Evolutionary conservation across 35 echinoderm and acorn worm genomes (phyloP).

Genomic region (Heliocidaris erythrogramma): DNA sequence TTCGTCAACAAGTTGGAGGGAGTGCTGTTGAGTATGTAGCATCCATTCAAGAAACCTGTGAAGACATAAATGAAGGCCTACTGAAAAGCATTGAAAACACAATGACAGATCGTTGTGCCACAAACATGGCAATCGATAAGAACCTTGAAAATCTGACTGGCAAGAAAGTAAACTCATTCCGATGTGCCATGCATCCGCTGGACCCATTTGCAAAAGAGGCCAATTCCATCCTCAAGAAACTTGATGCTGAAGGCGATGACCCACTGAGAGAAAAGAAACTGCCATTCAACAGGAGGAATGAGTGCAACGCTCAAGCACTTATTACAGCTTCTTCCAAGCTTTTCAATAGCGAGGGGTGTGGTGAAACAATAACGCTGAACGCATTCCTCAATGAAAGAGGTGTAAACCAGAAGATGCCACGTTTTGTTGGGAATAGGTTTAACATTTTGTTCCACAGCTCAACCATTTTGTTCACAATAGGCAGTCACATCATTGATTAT

Average conservation of each 20-base stretch:
- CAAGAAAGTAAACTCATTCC: slow-evolving; percentile 39
- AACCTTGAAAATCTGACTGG: slow-evolving; percentile 21
- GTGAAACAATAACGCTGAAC: background rate
- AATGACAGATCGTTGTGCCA: slow-evolving; percentile 42
- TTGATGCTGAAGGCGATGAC: background rate
- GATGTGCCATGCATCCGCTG: slow-evolving; percentile 49
- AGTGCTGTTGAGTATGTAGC: slow-evolving; percentile 54
- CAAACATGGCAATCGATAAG: slow-evolving; percentile 34
- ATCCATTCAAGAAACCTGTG: background rate
- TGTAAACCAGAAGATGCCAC: background rate
- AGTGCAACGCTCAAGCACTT: background rate
- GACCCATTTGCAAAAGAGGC: slow-evolving; percentile 41
- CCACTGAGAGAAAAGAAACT: background rate
- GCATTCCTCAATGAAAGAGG: background rate
- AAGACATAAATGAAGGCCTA: background rate
- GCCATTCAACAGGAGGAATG: background rate
- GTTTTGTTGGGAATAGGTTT: slow-evolving; percentile 31
- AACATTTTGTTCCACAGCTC: slow-evolving; percentile 27
- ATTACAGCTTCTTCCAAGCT: background rate
- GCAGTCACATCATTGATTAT: background rate
- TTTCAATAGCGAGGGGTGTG: background rate
- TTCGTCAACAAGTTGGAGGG: slow-evolving; percentile 6
- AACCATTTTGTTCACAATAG: background rate
- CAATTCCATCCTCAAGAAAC: background rate
- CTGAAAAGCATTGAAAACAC: background rate